Percentiles rank a stretch among this genome's conserved stretches.
Conservation (phyloP, 2,797 vertebrate species). For the Menidia menidia region DNA sequence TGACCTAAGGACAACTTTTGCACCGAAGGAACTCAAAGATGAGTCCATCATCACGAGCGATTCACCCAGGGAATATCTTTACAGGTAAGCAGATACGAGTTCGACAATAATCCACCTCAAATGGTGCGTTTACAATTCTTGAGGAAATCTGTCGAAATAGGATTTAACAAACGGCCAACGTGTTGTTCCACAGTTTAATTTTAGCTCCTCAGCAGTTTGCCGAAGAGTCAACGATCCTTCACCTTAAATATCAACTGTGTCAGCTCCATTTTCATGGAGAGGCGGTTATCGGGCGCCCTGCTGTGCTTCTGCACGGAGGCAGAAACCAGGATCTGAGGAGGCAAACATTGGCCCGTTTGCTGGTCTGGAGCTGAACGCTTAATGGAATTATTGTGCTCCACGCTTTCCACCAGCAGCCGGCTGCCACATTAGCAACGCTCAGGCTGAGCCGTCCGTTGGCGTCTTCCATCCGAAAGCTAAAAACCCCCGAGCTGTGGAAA, state of each 20-base stretch:
- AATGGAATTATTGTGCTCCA: constrained; percentile 52
- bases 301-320: constrained; percentile 49
- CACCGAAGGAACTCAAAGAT: constrained; percentile 81
- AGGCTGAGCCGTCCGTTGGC: constrained; percentile 36
- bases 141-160: too few relatives aligned
- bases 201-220: not conserved
- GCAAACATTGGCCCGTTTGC: constrained; percentile 35
- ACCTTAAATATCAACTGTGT: constrained; percentile 33
- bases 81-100: not conserved
- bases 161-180: not conserved
- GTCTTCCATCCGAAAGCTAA: constrained; percentile 41
- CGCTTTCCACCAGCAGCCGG: constrained; percentile 37
- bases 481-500: constrained; percentile 47
- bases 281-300: constrained; percentile 30
- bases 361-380: constrained; percentile 46
- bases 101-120: not conserved
- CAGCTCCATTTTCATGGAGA: constrained; percentile 41
- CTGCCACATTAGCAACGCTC: constrained; percentile 51
- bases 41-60: constrained; percentile 73
- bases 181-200: not conserved
- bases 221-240: constrained; percentile 16
- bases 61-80: not conserved
- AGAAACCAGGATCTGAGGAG: constrained; percentile 52
- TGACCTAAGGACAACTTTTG: constrained; percentile 85
- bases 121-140: not conserved